A percentile compares a stretch with the other conserved stretches of the same genome.
phyloP scores from a whole-genome alignment of 2,113 vertebrate genomes.

The Oncorhynchus clarkii region DNA sequence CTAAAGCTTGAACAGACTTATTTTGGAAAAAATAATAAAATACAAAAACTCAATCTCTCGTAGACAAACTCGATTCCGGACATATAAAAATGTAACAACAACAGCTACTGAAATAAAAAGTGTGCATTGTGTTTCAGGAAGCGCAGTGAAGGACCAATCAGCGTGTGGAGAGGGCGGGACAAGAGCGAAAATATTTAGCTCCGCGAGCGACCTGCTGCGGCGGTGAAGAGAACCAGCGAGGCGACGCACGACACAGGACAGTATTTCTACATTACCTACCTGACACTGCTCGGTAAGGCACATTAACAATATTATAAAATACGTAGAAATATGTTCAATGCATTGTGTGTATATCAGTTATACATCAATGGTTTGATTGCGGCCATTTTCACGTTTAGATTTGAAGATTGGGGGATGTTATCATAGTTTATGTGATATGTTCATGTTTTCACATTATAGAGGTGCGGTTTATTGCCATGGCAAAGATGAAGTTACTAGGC shows the following conservation, averaged over 20 bases:
- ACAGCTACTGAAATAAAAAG: too few species aligned
- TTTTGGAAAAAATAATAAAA: neutral
- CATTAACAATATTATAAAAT: neutral
- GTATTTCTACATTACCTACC: conserved; percentile 24
- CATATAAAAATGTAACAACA: too few species aligned
- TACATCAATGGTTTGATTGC: neutral
- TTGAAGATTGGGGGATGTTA: neutral
- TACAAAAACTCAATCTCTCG: neutral
- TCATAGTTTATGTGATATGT: neutral
- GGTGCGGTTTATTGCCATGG: neutral
- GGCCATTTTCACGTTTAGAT: neutral
- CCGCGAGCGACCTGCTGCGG: conserved; percentile 56
- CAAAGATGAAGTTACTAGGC: neutral
- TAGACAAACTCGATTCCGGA: neutral
- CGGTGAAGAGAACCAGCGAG: conserved; percentile 53
- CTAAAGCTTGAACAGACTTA: neutral
- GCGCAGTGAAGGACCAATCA: conserved; percentile 54
- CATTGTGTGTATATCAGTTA: neutral
- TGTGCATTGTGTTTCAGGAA: neutral
- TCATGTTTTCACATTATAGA: neutral
- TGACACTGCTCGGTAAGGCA: conserved; percentile 62
- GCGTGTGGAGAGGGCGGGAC: conserved; percentile 53
- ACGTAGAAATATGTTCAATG: neutral
- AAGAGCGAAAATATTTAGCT: conserved; percentile 51
- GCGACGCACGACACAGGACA: conserved; percentile 32